Evolutionary conservation across 2,888 invertebrate genomes (phyloP).

Genomic region (Drosophila recens): DNA sequence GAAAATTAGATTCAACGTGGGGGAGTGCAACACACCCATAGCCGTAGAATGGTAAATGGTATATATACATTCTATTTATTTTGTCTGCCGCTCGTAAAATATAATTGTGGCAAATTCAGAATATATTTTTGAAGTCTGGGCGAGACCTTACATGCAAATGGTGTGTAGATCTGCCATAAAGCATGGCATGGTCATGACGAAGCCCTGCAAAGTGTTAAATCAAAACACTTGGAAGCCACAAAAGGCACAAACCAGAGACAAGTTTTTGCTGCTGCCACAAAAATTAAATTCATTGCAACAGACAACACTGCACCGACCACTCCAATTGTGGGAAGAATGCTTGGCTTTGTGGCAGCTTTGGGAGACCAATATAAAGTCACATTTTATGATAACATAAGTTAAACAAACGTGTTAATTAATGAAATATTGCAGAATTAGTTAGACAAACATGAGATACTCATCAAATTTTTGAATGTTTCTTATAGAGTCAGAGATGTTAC

Average conservation of each 20-base stretch:
- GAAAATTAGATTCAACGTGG: slow-evolving; percentile 70
- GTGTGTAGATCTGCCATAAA: slow-evolving; percentile 34
- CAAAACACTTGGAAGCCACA: slow-evolving; percentile 13
- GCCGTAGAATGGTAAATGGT: slow-evolving; percentile 4
- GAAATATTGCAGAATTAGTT: slow-evolving; percentile 1
- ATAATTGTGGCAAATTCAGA: slow-evolving; percentile 48
- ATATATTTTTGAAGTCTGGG: slow-evolving; percentile 28
- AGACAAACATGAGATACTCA: not conserved
- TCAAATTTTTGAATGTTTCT: no score
- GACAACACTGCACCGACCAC: slow-evolving; percentile 22
- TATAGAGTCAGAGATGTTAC: no score
- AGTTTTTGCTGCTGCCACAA: slow-evolving; percentile 23
- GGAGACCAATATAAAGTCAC: not conserved
- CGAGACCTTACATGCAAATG: slow-evolving; percentile 39
- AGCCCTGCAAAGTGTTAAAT: slow-evolving; percentile 10
- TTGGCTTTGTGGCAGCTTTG: not conserved
- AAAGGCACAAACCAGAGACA: not conserved
- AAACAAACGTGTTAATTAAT: not conserved
- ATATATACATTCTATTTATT: slow-evolving; percentile 56
- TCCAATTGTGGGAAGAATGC: slow-evolving; percentile 9
- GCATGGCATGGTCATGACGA: slow-evolving; percentile 1
- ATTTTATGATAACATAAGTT: not conserved
- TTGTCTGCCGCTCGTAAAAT: slow-evolving; percentile 49
- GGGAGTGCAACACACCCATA: not conserved
- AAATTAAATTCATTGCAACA: slow-evolving; percentile 33